phyloP scores from a whole-genome alignment of 2,797 vertebrate species.

The Periparus ater region DNA sequence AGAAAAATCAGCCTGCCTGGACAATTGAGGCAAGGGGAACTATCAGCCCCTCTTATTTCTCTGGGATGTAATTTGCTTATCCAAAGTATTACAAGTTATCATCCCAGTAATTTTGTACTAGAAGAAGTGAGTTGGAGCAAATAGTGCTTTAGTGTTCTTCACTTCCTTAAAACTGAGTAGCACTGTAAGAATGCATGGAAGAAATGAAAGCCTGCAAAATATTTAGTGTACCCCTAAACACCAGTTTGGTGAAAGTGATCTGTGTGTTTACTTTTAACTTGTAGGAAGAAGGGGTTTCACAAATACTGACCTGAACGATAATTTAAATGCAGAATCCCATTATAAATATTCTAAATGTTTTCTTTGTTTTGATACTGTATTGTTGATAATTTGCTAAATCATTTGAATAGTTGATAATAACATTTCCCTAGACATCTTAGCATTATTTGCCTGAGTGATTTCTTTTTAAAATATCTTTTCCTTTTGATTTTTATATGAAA shows the following conservation, averaged over 20 bases:
- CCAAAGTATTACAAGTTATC: not conserved
- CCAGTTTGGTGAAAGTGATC: not conserved
- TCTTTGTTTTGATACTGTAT: not conserved
- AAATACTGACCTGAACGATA: not conserved
- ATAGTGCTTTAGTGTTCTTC: not conserved
- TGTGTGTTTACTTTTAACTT: not conserved
- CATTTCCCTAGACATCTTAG: not conserved
- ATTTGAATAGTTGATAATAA: not conserved
- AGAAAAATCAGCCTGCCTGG: not conserved
- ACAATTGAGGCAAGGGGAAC: not conserved
- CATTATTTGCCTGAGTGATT: not conserved
- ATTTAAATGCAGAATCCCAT: not conserved
- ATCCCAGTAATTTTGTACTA: not conserved
- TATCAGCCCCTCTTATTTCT: not conserved
- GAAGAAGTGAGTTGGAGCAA: not conserved
- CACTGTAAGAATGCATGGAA: fast-evolving
- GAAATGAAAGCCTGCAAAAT: not conserved
- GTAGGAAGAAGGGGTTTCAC: not conserved
- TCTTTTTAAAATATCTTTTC: not conserved
- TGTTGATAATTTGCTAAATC: not conserved
- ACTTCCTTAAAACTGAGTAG: not conserved
- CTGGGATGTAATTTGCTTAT: not conserved
- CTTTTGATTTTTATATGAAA: not conserved
- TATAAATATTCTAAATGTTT: not conserved
- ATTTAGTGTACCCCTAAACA: not conserved